Evolutionary conservation across 2,888 invertebrate species (phyloP).

Genomic region (Drosophila birchii): DNA sequence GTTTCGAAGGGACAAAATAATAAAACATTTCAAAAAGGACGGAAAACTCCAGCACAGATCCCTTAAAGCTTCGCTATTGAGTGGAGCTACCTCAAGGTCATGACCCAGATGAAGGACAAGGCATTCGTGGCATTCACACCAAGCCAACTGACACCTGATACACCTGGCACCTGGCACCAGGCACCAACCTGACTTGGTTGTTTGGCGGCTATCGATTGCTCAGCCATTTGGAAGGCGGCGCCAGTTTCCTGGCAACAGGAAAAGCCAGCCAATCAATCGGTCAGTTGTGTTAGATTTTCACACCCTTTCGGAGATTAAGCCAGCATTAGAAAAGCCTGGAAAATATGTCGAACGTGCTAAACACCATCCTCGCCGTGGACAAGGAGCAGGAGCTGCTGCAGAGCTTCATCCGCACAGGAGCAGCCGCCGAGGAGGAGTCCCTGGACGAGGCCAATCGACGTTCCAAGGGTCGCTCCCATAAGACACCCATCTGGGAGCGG

Average conservation of each 20-base stretch:
- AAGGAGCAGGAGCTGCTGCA: slow-evolving; percentile 91
- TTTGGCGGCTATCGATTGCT: slow-evolving; percentile 68
- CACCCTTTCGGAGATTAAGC: slow-evolving; percentile 2
- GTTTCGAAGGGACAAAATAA: too few species aligned
- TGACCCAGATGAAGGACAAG: slow-evolving; percentile 24
- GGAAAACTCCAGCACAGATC: background rate
- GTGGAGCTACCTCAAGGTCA: slow-evolving; percentile 19
- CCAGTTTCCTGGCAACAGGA: slow-evolving; percentile 72
- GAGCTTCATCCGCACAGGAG: slow-evolving; percentile 91
- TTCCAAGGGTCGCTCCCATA: slow-evolving; percentile 65
- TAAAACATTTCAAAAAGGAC: too few species aligned
- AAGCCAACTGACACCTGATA: slow-evolving; percentile 10
- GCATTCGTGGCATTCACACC: slow-evolving; percentile 23
- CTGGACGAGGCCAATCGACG: slow-evolving; percentile 84
- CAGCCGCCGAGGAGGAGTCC: slow-evolving; percentile 85
- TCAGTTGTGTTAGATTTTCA: slow-evolving; percentile 65
- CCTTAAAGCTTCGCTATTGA: background rate
- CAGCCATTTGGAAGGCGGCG: slow-evolving; percentile 44
- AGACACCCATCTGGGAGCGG: slow-evolving; percentile 62
- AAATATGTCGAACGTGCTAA: slow-evolving; percentile 85
- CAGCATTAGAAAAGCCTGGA: background rate
- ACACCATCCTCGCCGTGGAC: slow-evolving; percentile 88
- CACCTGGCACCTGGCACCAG: slow-evolving; percentile 9
- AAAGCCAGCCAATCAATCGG: slow-evolving; percentile 58
- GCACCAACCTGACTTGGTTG: slow-evolving; percentile 28